A percentile compares a stretch with the other conserved stretches of the same genome.
phyloP scores from a whole-genome alignment of 92 coral and sea anemone genomes.

The Galaxea fascicularis region DNA sequence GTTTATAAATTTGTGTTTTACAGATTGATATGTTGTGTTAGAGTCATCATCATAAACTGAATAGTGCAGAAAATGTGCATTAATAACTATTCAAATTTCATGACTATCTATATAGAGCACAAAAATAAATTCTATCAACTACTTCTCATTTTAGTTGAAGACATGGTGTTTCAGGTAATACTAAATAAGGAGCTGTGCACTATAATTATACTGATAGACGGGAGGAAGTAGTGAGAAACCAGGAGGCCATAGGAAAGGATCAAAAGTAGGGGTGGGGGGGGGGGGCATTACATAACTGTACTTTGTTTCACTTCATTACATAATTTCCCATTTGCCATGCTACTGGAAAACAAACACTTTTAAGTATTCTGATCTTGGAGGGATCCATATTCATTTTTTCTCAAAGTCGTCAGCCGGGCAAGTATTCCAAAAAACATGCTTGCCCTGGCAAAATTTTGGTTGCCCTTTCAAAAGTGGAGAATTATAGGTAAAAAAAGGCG shows the following conservation, averaged over 20 bases:
- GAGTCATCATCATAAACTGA: neutral
- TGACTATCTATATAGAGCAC: neutral
- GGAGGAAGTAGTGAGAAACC: neutral
- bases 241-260: neutral
- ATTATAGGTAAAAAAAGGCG: too few species aligned
- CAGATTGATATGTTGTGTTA: neutral
- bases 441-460: too few species aligned
- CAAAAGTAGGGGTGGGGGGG: neutral
- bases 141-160: neutral
- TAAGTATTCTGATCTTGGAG: neutral
- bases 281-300: neutral
- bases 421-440: too few species aligned
- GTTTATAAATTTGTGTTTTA: neutral
- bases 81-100: neutral
- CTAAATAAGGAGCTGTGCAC: neutral
- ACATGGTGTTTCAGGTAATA: neutral
- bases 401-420: too few species aligned
- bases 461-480: too few species aligned
- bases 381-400: neutral
- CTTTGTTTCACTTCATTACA: neutral
- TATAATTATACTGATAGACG: neutral
- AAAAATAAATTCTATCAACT: neutral
- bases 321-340: neutral
- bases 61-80: slow-evolving; percentile 6
- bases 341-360: neutral